phyloP scores from a whole-genome alignment of 2,888 invertebrate genomes.

The Acleris cristana region DNA sequence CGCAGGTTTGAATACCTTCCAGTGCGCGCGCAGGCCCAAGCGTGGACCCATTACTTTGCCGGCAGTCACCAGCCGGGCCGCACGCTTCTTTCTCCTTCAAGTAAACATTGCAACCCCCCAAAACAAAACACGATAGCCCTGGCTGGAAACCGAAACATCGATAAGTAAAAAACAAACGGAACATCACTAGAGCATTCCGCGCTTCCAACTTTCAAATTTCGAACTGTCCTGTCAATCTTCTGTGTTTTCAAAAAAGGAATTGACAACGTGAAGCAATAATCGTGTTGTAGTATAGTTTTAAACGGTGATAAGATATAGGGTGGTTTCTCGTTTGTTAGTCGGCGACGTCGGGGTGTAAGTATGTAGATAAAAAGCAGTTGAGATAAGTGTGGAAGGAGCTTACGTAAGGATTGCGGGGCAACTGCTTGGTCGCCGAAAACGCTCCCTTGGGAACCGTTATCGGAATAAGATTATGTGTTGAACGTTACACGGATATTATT shows the following conservation, averaged over 20 bases:
- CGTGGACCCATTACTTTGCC: constrained; percentile 70
- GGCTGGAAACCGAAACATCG: constrained; percentile 63
- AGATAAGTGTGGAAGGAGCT: constrained; percentile 61
- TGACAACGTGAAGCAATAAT: constrained; percentile 71
- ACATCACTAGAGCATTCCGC: constrained; percentile 51
- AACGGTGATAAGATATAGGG: constrained; percentile 51
- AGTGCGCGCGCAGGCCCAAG: constrained; percentile 73
- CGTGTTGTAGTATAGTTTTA: constrained; percentile 64
- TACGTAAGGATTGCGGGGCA: constrained; percentile 72
- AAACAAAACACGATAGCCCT: constrained; percentile 77
- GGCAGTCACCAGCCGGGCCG: constrained; percentile 80
- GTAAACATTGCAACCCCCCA: constrained; percentile 67
- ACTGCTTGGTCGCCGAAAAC: constrained; percentile 51
- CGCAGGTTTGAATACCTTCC: constrained; percentile 47
- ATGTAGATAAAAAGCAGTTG: constrained; percentile 61
- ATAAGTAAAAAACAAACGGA: constrained; percentile 46
- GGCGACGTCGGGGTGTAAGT: constrained; percentile 61
- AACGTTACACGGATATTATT: constrained; percentile 17
- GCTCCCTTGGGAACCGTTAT: constrained; percentile 39
- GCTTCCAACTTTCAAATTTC: constrained; percentile 50
- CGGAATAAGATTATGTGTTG: constrained; percentile 22
- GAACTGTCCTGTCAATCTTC: constrained; percentile 18
- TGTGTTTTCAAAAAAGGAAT: constrained; percentile 54
- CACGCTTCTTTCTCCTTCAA: constrained; percentile 67
- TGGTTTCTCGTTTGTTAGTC: constrained; percentile 65